A percentile compares a stretch with the other conserved stretches of the same genome.
Evolutionary conservation across 2,113 vertebrate genomes (phyloP).

Genomic region (Lepus timidus): DNA sequence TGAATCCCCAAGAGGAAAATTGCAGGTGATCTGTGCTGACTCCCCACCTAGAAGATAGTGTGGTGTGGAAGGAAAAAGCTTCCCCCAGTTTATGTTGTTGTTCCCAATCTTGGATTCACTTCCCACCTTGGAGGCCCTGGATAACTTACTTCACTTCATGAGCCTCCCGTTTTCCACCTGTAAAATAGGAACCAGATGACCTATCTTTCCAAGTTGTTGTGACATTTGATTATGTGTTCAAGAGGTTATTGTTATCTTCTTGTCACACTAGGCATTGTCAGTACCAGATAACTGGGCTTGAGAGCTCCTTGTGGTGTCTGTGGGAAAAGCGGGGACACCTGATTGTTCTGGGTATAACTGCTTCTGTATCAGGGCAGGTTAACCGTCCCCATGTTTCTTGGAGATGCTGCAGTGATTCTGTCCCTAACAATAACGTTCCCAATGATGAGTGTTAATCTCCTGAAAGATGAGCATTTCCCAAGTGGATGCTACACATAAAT

Average conservation of each 20-base stretch:
- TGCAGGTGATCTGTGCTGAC: background rate
- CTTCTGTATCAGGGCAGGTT: background rate
- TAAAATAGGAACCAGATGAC: background rate
- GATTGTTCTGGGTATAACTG: accelerated
- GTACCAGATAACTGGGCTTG: background rate
- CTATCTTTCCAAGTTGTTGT: background rate
- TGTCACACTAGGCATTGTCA: background rate
- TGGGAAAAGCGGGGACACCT: background rate
- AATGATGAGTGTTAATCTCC: background rate
- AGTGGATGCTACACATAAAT: no score
- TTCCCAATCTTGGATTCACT: background rate
- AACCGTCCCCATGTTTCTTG: accelerated
- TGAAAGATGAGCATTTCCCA: background rate
- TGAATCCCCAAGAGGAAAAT: background rate
- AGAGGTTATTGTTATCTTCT: background rate
- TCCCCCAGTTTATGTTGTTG: no score
- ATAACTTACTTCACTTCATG: background rate
- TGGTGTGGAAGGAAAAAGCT: background rate
- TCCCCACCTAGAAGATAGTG: background rate
- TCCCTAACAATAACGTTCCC: background rate
- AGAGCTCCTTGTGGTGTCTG: background rate
- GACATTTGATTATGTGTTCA: background rate
- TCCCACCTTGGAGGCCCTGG: background rate
- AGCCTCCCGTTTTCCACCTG: background rate
- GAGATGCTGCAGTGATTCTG: background rate